Evolutionary conservation across 2,888 invertebrate species (phyloP).

Genomic region (Dromius quadrimaculatus): DNA sequence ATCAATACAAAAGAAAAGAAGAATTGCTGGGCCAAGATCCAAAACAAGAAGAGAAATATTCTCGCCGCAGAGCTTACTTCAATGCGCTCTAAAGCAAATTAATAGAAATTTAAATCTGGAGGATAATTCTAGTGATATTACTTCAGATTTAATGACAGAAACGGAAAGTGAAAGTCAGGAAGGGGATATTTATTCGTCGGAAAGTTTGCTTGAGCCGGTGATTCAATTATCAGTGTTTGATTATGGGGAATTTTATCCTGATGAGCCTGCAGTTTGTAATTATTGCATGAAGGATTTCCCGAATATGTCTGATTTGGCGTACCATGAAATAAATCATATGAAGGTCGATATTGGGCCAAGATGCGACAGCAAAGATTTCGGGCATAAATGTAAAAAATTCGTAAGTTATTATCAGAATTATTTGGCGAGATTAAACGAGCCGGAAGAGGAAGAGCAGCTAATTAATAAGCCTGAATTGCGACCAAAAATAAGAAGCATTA

Average conservation of each 20-base stretch:
- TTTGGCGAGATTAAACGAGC: neutral
- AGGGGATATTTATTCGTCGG: constrained; percentile 31
- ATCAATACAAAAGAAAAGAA: constrained; percentile 47
- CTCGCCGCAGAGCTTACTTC: constrained; percentile 61
- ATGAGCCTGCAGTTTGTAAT: constrained; percentile 59
- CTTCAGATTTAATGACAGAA: neutral
- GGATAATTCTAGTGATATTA: constrained; percentile 50
- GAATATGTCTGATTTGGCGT: constrained; percentile 61
- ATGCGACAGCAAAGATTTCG: constrained; percentile 60
- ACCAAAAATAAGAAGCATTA: no score
- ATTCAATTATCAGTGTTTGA: neutral
- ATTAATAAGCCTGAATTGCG: constrained; percentile 25
- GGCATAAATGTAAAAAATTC: neutral
- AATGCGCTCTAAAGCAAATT: constrained; percentile 61
- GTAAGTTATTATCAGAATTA: constrained; percentile 8
- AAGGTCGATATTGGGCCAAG: constrained; percentile 60
- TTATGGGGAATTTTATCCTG: constrained; percentile 1
- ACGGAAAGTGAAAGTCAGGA: constrained; percentile 34
- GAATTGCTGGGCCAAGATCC: constrained; percentile 39
- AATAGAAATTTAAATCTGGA: constrained; percentile 61
- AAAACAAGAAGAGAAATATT: constrained; percentile 13
- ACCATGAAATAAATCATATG: constrained; percentile 63
- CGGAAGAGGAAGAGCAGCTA: no score
- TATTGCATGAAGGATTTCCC: constrained; percentile 61
- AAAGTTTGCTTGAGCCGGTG: constrained; percentile 4